A percentile compares a stretch with the other conserved stretches of the same genome.
These are phyloP conservation scores for Corythornis cristatus DNA, from an alignment of 2,113 vertebrate species.

Conservation along the genomic window DNA sequence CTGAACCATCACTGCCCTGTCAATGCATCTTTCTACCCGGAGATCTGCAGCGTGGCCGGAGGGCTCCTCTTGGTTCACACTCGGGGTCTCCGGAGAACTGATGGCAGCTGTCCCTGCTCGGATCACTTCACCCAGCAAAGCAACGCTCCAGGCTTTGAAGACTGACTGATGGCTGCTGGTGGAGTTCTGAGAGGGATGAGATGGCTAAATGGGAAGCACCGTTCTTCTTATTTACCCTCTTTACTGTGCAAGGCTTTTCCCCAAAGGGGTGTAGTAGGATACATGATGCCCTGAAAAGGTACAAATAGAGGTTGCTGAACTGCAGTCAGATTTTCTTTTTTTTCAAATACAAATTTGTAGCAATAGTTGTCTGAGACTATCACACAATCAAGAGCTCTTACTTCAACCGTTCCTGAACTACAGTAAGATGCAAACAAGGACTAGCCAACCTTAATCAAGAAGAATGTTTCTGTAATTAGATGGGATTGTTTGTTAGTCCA, in stretches of 20 bases:
- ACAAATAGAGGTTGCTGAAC: neutral
- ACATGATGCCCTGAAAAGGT: neutral
- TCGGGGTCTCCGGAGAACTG: neutral
- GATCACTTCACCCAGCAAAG: neutral
- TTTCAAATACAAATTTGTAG: neutral
- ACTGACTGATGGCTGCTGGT: neutral
- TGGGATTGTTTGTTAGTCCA: conserved; percentile 57
- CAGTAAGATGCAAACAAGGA: neutral
- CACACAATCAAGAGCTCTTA: neutral
- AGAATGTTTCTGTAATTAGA: conserved; percentile 59
- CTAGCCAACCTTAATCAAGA: conserved; percentile 50
- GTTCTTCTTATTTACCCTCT: neutral
- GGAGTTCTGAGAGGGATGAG: neutral
- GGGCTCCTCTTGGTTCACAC: neutral
- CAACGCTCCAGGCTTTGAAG: neutral
- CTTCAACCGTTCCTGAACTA: neutral
- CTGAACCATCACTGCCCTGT: neutral
- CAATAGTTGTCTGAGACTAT: neutral
- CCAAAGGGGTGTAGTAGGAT: neutral
- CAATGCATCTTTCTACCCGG: neutral
- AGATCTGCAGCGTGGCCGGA: neutral
- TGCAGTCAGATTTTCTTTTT: neutral
- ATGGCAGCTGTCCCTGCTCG: accelerated
- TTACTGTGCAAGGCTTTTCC: neutral
- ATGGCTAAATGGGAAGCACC: accelerated